Percentiles rank a stretch among this genome's conserved stretches.
Evolutionary conservation across 2,888 invertebrate species (phyloP).

Genomic region (Coleophora flavipennella): DNA sequence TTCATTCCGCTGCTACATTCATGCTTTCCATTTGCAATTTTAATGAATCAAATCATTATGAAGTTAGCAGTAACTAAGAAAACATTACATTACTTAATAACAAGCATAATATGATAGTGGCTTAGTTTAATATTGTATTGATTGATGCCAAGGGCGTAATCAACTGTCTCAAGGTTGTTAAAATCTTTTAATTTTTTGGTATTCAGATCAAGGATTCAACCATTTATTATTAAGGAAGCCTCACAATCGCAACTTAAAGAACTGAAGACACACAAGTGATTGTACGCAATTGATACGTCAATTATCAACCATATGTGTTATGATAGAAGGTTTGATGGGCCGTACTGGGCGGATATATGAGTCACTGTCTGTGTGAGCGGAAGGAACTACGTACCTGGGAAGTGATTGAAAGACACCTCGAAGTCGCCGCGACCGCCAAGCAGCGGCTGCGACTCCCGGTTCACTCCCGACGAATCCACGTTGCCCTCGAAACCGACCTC

Average conservation of each 20-base stretch:
- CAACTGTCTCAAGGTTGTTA: slow-evolving; percentile 26
- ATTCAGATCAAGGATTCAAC: too few relatives aligned
- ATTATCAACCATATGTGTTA: not conserved
- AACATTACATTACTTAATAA: slow-evolving; percentile 13
- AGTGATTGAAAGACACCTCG: slow-evolving; percentile 86
- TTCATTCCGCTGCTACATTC: slow-evolving; percentile 48
- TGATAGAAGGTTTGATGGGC: not conserved
- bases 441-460: slow-evolving; percentile 95
- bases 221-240: not conserved
- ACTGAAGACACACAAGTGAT: slow-evolving; percentile 34
- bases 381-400: slow-evolving; percentile 77
- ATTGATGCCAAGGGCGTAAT: slow-evolving; percentile 16
- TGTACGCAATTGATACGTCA: slow-evolving; percentile 4
- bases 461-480: slow-evolving; percentile 87
- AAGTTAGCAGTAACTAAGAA: slow-evolving; percentile 37
- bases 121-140: slow-evolving; percentile 23
- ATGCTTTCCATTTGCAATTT: slow-evolving; percentile 20
- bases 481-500: slow-evolving; percentile 87
- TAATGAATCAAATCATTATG: slow-evolving; percentile 32
- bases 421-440: slow-evolving; percentile 85
- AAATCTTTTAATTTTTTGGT: not conserved
- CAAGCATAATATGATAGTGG: slow-evolving; percentile 21
- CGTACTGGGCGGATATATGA: slow-evolving; percentile 2
- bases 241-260: not conserved
- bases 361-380: slow-evolving; percentile 4